Evolutionary conservation across 2,797 vertebrate genomes (phyloP), one percentile per base, ranked within the genome.

Genomic region (Odontamblyopus lacepedii): DNA sequence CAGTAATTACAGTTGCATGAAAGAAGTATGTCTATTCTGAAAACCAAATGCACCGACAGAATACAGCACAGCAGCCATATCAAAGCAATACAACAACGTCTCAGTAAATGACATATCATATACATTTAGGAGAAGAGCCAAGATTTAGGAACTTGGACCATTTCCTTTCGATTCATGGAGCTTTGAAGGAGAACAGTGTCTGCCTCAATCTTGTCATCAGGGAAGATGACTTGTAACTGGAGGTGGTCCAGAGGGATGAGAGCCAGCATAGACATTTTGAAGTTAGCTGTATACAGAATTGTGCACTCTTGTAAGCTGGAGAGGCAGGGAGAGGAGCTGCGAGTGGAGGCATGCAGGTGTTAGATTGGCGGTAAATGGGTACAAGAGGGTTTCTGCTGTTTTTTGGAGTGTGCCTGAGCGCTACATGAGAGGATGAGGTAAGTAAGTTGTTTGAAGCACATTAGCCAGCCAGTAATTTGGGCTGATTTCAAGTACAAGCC

Each of bases 401-500:
- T 71, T 29, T 15, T 63, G 30, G 77, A 57, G 66, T 71, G 67
- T 9, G 3, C 29, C 26, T 66, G 63, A 78, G 69, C 78, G 69
- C 53, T 69, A 74, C 68, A 71, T 71, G 69, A 81, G 75, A 73
- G 69, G 72, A 80, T 61, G 74, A 85, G 76, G 76, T 84, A 83
- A 82, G 76, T 81, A 78, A 81, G 83, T 86, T 79, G 76, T 84
- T 83, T 82, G 30, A 80, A 87, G 80, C 78, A 73, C 81, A 87
- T 81, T 79, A 78, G 80, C 71, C 81, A 81, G 78, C 59, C 74
- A 73, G 76, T 87, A 80, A 87, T 86, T 84, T 83, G 71, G 75
- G 72, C 55, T 81, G 78, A 87, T 85, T 87, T 85, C 74, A 81
- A 90, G 83, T 87, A 75, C 19, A 78, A 86, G 80, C 72, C 69